Evolutionary conservation across 1,140 invertebrate genomes (phyloP).

Genomic region (Plectrocnemia conspersa): DNA sequence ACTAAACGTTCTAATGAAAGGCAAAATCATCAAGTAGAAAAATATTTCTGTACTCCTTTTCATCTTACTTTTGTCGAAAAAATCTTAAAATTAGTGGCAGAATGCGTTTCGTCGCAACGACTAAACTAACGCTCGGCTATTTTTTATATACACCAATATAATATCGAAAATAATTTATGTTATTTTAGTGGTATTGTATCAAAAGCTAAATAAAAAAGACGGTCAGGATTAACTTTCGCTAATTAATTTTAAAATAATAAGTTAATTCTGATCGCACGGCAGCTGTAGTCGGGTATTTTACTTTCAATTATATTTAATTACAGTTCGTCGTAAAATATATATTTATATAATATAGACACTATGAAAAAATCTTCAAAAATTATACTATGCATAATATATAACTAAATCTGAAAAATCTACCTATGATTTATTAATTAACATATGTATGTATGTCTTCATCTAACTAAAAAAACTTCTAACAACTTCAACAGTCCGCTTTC

Average conservation of each 20-base stretch:
- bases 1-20: conserved; percentile 34
- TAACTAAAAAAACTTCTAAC: conserved; percentile 14
- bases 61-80: background rate
- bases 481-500: conserved; percentile 12
- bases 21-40: conserved; percentile 13
- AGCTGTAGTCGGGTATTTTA: background rate
- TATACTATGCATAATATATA: conserved; percentile 9
- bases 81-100: background rate
- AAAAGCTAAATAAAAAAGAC: too few relatives aligned
- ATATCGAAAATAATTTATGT: background rate
- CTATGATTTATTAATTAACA: conserved; percentile 14
- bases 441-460: conserved; percentile 11
- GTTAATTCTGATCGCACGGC: background rate
- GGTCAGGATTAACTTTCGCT: too few relatives aligned
- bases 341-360: conserved; percentile 15
- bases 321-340: conserved; percentile 17
- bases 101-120: background rate
- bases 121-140: conserved; percentile 7
- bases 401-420: conserved; percentile 23
- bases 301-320: background rate
- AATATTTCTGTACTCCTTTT: background rate
- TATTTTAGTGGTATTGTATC: too few relatives aligned
- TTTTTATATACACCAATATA: background rate
- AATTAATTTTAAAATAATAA: background rate
- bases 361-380: conserved; percentile 13